Evolutionary conservation across 2,888 invertebrate species (phyloP), one percentile per base, ranked within the genome.

Genomic region (Ophion costatus): DNA sequence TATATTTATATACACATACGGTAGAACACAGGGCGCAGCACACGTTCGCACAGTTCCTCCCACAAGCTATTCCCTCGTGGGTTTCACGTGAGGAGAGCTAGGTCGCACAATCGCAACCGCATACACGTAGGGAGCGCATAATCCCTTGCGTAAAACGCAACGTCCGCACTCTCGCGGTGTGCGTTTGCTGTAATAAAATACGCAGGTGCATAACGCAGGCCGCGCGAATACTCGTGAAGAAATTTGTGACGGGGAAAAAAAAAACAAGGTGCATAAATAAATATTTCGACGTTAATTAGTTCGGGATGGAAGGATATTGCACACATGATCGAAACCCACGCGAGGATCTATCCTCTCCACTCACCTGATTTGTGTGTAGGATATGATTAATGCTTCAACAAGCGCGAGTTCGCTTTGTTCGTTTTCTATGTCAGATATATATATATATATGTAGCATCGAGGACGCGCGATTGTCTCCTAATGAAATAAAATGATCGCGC

Each of bases 11-110:
- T 61, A 51, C 59, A 51, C 38, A 51, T 51, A 59, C 24, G 22
- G 29, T 70, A 42, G 33, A 63, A 75, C 14, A 57, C 70, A 57
- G n/a, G 17, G 51, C 64, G 57, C 57, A 45, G 42, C 66, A 33
- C 57, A 51, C 51, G 51, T 38, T 57, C 45, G 61, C 7, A 45
- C 61, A 61, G 77, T 83, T 78, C 80, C 82, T 80, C 85, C 82
- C 85, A 85, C 80, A 83, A 85, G 85, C 77, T 56, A 80, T 83
- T 74, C 80, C 74, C 76, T 57, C 69, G 85, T 80, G 82, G 76
- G 76, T 84, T 80, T 38, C 67, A 66, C 57, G 56, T 24, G 77
- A 29, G 51, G 51, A 70, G 74, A 82, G 84, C 75, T 79, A 71
- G 82, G 56, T 80, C 51, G 51, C 84, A 67, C 73, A 79, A 82